Conservation (phyloP, 2,113 vertebrate species). For the Trochalopteron elliotii region DNA sequence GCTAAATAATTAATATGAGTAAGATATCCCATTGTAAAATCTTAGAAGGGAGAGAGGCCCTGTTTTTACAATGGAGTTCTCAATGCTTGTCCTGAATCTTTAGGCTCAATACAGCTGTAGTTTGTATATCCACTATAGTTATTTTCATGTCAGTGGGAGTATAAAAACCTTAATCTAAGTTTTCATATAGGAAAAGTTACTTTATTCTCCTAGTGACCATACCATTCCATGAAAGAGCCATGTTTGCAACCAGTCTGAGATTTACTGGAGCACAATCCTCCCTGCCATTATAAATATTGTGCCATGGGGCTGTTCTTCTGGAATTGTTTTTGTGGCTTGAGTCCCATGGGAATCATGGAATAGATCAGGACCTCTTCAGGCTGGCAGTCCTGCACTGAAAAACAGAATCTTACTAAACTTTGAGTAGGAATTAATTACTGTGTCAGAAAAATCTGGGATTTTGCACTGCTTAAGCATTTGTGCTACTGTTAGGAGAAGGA, state of each 20-base stretch:
- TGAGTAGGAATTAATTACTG: not conserved
- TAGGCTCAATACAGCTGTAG: not conserved
- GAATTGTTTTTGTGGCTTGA: not conserved
- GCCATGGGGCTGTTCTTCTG: not conserved
- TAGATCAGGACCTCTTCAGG: not conserved
- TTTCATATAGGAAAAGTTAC: not conserved
- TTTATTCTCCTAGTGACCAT: not conserved
- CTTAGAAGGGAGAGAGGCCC: not conserved
- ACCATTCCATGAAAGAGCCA: not conserved
- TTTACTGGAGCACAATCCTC: not conserved
- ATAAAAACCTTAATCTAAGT: not conserved
- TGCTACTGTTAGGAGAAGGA: not conserved
- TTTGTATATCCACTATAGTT: not conserved
- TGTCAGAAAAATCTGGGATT: not conserved
- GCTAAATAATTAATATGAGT: not conserved
- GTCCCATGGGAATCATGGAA: not conserved
- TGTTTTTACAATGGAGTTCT: not conserved
- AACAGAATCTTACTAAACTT: not conserved
- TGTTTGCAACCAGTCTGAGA: not conserved
- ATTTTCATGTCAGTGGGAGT: not conserved
- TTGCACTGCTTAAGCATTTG: not conserved
- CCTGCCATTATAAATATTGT: not conserved
- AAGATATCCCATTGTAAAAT: not conserved
- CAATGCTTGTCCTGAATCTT: not conserved
- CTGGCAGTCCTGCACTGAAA: not conserved